Evolutionary conservation across 2,797 vertebrate species (phyloP).

Genomic region (Megalops cyprinoides): DNA sequence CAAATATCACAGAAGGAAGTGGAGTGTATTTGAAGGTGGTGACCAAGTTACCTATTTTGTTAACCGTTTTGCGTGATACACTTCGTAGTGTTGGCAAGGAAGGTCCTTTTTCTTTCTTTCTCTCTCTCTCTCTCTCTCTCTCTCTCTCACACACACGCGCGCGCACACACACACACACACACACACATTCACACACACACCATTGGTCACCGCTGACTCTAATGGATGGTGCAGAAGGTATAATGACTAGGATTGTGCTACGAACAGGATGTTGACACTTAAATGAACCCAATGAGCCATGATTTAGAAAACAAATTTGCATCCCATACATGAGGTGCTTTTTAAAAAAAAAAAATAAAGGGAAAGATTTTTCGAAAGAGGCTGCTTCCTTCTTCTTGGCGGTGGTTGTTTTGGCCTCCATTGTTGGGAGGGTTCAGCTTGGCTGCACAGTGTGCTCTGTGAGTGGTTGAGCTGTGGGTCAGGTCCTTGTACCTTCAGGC

Average conservation of each 20-base stretch:
- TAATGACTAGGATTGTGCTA: not conserved
- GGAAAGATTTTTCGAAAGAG: not conserved
- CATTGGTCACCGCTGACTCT: not conserved
- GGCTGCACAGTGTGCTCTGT: constrained; percentile 15
- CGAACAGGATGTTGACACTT: constrained; percentile 19
- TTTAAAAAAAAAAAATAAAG: not conserved
- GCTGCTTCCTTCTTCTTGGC: not conserved
- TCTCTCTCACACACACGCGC: not conserved
- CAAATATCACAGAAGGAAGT: no score
- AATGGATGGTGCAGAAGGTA: not conserved
- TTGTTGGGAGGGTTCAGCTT: not conserved
- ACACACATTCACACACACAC: constrained; percentile 20
- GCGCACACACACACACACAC: not conserved
- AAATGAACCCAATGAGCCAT: constrained; percentile 3
- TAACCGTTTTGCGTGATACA: no score
- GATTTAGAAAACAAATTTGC: constrained; percentile 16
- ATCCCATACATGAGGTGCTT: not conserved
- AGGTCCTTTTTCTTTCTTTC: not conserved
- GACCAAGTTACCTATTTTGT: no score
- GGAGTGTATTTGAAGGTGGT: no score
- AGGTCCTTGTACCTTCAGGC: constrained; percentile 6
- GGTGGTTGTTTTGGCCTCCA: not conserved
- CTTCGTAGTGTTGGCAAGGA: no score
- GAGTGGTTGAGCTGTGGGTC: not conserved
- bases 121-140: not conserved